Percentiles rank a stretch among this genome's conserved stretches.
These are phyloP conservation scores for Lacerta viridis DNA, from an alignment of 2,797 vertebrate species.

Conservation along the genomic window DNA sequence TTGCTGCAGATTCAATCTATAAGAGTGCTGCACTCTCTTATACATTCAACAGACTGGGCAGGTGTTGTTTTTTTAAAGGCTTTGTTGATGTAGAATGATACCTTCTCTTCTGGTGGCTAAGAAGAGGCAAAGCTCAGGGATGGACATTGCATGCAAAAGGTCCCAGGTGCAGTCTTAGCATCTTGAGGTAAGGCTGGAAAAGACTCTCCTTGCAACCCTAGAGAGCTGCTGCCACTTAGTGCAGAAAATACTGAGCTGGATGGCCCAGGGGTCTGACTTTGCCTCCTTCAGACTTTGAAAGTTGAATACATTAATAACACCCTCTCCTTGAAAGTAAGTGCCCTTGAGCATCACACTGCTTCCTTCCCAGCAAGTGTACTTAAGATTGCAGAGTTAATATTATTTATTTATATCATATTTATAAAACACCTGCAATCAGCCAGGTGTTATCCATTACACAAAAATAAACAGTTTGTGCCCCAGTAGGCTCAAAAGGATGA, in stretches of 20 bases:
- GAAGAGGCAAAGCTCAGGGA: background rate
- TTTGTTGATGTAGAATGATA: background rate
- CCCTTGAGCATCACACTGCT: background rate
- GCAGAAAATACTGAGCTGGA: no score
- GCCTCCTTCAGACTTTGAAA: background rate
- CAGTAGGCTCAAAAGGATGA: background rate
- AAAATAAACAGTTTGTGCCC: background rate
- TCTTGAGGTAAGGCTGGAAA: background rate
- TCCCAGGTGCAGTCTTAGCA: background rate
- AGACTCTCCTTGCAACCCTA: background rate
- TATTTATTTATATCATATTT: constrained; percentile 11
- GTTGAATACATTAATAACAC: background rate
- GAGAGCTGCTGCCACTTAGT: background rate
- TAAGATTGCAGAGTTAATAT: background rate
- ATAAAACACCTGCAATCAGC: background rate
- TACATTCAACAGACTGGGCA: background rate
- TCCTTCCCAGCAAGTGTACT: background rate
- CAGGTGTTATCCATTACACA: background rate
- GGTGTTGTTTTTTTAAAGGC: background rate
- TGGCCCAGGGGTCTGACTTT: background rate
- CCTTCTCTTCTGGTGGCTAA: background rate
- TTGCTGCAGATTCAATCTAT: background rate
- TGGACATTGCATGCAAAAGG: background rate
- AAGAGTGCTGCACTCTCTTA: background rate
- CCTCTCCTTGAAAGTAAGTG: background rate